Percentiles rank a stretch among this genome's conserved stretches.
phyloP scores from a whole-genome alignment of 1,140 invertebrate genomes.

The Platyscapa corneri region DNA sequence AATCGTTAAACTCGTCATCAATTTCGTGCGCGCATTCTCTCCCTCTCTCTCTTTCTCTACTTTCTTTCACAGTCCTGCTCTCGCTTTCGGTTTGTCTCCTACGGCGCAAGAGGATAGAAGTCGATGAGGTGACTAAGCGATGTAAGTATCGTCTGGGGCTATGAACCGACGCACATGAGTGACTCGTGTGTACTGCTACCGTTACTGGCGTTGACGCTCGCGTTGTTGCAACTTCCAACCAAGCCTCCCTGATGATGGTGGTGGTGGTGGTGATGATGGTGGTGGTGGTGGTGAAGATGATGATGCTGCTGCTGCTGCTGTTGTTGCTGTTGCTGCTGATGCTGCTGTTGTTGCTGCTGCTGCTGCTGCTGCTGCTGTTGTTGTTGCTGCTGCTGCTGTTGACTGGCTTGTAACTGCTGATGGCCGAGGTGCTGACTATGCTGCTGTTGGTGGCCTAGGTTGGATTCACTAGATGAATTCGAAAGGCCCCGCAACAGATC shows the following conservation, averaged over 20 bases:
- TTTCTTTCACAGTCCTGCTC: background rate
- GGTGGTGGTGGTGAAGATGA: slow-evolving; percentile 54
- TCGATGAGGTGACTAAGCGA: slow-evolving; percentile 72
- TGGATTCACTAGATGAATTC: background rate
- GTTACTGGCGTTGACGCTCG: slow-evolving; percentile 52
- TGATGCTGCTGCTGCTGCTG: slow-evolving; percentile 49
- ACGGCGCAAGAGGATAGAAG: slow-evolving; percentile 66
- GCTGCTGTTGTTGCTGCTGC: slow-evolving; percentile 51
- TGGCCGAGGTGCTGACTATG: slow-evolving; percentile 55
- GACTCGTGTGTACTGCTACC: slow-evolving; percentile 70
- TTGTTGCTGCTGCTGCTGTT: slow-evolving; percentile 54
- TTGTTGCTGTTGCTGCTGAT: slow-evolving; percentile 53
- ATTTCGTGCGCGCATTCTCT: background rate
- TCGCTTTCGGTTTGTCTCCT: slow-evolving; percentile 14
- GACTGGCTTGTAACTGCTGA: slow-evolving; percentile 28
- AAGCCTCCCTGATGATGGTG: slow-evolving; percentile 52
- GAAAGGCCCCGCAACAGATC: background rate
- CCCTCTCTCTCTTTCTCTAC: background rate
- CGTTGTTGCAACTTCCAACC: slow-evolving; percentile 55
- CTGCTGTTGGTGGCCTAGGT: slow-evolving; percentile 41
- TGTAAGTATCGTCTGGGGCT: slow-evolving; percentile 70
- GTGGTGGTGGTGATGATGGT: slow-evolving; percentile 47
- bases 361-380: slow-evolving; percentile 53
- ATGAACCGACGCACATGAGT: slow-evolving; percentile 73
- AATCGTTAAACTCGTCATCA: background rate